Conservation (phyloP, 2,888 invertebrate genomes). For the Macrosoma leucophasiata region DNA sequence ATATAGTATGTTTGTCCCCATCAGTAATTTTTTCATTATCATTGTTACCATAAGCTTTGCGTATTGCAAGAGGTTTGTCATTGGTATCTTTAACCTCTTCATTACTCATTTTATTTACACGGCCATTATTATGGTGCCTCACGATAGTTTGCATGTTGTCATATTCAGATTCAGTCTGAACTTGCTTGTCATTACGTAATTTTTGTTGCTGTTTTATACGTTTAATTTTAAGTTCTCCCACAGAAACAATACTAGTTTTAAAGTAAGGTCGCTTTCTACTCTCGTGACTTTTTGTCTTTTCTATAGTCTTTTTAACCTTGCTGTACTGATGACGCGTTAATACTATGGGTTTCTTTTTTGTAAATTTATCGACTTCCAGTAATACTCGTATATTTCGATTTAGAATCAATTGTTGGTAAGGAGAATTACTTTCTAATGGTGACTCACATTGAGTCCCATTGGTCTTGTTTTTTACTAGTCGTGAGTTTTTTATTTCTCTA, state of each 20-base stretch:
- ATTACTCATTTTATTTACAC: slow-evolving; percentile 1
- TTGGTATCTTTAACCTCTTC: slow-evolving; percentile 5
- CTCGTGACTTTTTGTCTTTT: slow-evolving; percentile 27
- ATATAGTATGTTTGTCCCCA: slow-evolving; percentile 31
- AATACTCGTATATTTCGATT: slow-evolving; percentile 47
- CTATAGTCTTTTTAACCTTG: slow-evolving; percentile 49
- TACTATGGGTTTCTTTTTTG: slow-evolving; percentile 44
- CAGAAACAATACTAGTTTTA: slow-evolving; percentile 29
- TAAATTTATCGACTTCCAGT: slow-evolving; percentile 41
- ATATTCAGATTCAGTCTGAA: too few relatives aligned
- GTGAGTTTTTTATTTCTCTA: too few relatives aligned
- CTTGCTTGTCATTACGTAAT: slow-evolving; percentile 1
- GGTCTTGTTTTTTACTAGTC: too few relatives aligned
- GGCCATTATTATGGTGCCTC: not conserved
- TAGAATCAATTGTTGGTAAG: slow-evolving; percentile 25
- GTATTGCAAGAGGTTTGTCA: not conserved
- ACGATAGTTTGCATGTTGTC: too few relatives aligned
- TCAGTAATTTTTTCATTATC: slow-evolving; percentile 1
- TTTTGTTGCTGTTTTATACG: slow-evolving; percentile 7
- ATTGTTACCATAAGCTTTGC: not conserved
- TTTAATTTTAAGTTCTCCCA: slow-evolving; percentile 33
- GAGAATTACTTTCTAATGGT: too few relatives aligned
- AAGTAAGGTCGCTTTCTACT: slow-evolving; percentile 11
- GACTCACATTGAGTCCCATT: slow-evolving; percentile 6
- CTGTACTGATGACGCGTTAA: slow-evolving; percentile 50